Evolutionary conservation across 2,113 vertebrate species (phyloP).

Genomic region (Phyllostomus hastatus): DNA sequence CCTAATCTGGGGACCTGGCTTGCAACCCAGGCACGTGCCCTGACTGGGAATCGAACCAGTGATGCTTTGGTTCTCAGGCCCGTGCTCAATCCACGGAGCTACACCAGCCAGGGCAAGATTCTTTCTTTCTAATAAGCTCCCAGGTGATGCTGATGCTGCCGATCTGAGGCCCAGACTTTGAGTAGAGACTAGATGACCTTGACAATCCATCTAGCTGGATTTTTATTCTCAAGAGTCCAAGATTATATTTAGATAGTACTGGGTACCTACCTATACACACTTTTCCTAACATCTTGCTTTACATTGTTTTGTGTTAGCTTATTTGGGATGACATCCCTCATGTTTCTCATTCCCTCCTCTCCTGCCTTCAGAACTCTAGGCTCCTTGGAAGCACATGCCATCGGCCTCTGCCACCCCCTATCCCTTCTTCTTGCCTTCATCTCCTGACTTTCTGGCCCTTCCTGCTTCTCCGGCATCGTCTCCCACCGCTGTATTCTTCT

Average conservation of each 20-base stretch:
- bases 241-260: neutral
- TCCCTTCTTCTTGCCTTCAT: neutral
- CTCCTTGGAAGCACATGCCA: neutral
- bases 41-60: too few species aligned
- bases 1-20: too few species aligned
- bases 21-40: too few species aligned
- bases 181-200: neutral
- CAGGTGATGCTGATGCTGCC: neutral
- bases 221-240: constrained; percentile 16
- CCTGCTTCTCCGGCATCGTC: neutral
- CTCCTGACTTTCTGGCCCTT: neutral
- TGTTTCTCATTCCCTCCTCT: neutral
- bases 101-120: neutral
- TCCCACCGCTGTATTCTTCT: neutral
- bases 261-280: neutral
- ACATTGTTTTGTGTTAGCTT: neutral
- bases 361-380: neutral
- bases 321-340: constrained; percentile 13
- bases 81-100: too few species aligned
- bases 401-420: neutral
- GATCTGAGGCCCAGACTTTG: neutral
- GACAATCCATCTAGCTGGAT: neutral
- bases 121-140: neutral
- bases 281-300: constrained; percentile 24
- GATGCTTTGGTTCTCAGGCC: too few species aligned